Evolutionary conservation across 2,797 vertebrate genomes (phyloP).

Genomic region (Aratinga solstitialis): DNA sequence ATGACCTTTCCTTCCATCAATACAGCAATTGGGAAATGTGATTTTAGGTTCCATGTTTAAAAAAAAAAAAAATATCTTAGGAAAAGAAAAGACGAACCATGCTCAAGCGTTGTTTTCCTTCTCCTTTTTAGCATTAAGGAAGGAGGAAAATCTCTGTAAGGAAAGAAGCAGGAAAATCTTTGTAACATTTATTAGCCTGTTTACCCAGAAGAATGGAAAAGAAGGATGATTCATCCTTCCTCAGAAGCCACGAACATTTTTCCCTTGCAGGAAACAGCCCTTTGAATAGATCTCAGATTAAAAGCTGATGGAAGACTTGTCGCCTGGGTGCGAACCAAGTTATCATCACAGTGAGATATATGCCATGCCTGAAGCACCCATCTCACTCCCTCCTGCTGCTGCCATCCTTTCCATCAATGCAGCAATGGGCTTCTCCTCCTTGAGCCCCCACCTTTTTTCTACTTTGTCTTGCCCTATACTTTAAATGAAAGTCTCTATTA

Average conservation of each 20-base stretch:
- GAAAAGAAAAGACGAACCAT: background rate
- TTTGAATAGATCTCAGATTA: background rate
- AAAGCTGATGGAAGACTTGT: background rate
- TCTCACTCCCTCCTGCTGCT: background rate
- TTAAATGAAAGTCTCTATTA: background rate
- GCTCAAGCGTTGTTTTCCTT: background rate
- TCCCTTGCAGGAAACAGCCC: background rate
- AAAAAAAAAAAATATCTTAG: background rate
- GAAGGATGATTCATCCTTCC: background rate
- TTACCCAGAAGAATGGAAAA: background rate
- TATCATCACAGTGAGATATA: background rate
- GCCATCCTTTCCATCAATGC: background rate
- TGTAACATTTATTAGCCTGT: background rate
- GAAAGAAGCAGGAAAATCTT: background rate
- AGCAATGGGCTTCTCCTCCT: background rate
- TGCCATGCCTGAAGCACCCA: fast-evolving
- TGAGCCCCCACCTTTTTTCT: background rate
- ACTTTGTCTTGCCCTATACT: background rate
- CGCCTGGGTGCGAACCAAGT: background rate
- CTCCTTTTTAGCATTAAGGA: background rate
- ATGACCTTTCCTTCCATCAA: constrained; percentile 30
- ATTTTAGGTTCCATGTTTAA: background rate
- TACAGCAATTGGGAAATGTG: background rate
- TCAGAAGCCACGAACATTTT: background rate
- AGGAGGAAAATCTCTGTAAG: background rate